Evolutionary conservation across 2,797 vertebrate genomes (phyloP).

Genomic region (Phrynocephalus vlangalii): DNA sequence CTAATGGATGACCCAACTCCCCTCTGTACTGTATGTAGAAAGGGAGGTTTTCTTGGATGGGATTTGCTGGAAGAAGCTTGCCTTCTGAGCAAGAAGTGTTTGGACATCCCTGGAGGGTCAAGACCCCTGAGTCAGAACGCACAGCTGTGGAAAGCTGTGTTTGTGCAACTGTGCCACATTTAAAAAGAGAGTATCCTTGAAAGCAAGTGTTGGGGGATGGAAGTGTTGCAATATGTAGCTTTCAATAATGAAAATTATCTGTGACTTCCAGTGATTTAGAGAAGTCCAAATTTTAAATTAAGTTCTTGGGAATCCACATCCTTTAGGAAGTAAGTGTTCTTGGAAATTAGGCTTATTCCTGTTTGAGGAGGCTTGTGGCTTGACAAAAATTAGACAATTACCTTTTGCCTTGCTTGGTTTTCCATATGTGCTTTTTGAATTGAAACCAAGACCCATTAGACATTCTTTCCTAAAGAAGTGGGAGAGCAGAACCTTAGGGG

Average conservation of each 20-base stretch:
- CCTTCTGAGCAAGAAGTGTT: neutral
- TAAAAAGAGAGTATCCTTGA: neutral
- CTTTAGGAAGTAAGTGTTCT: conserved; percentile 57
- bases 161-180: neutral
- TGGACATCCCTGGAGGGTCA: neutral
- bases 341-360: conserved; percentile 64
- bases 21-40: neutral
- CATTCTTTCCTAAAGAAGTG: conserved; percentile 33
- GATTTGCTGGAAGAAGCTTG: neutral
- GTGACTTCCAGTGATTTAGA: conserved; percentile 59
- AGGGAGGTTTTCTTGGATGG: neutral
- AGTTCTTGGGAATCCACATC: conserved; percentile 62
- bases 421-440: conserved; percentile 63
- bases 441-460: conserved; percentile 44
- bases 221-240: neutral
- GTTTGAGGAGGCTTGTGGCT: conserved; percentile 49
- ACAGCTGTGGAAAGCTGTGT: neutral
- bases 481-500: conserved; percentile 8
- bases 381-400: conserved; percentile 56
- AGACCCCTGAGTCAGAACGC: neutral
- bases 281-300: conserved; percentile 59
- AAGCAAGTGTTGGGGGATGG: neutral
- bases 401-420: conserved; percentile 57
- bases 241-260: conserved; percentile 22
- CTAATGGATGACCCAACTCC: neutral